Percentiles rank a stretch among this genome's conserved stretches.
These are phyloP conservation scores for Aphaenogaster floridana DNA, from an alignment of 1,140 invertebrate species.

Conservation along the genomic window DNA sequence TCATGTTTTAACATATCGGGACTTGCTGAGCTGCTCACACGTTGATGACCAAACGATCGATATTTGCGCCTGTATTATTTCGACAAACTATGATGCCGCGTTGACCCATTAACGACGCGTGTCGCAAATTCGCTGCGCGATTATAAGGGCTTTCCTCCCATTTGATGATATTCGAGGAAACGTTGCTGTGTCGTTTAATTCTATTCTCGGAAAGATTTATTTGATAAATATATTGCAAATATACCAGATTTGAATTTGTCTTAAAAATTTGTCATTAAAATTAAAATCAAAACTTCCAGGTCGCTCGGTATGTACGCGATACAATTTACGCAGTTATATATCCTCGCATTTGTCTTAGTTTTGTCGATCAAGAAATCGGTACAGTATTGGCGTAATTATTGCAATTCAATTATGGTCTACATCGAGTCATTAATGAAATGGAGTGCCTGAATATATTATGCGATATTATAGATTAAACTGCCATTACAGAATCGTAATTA, in stretches of 20 bases:
- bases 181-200: conserved; percentile 4
- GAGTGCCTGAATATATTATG: conserved; percentile 34
- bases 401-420: conserved; percentile 29
- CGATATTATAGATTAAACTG: conserved; percentile 54
- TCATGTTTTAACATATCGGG: conserved; percentile 19
- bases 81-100: neutral
- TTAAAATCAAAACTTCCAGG: neutral
- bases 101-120: conserved; percentile 9
- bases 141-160: neutral
- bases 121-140: neutral
- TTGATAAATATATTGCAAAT: neutral
- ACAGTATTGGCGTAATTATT: conserved; percentile 14
- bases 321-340: neutral
- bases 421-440: conserved; percentile 49
- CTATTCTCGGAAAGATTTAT: neutral
- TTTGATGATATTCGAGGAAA: neutral
- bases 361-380: conserved; percentile 10
- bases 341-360: neutral
- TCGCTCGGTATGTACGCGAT: too few relatives aligned
- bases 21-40: neutral
- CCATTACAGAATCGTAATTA: conserved; percentile 31
- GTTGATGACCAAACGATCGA: conserved; percentile 1
- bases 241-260: neutral
- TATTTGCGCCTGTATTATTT: conserved; percentile 46
- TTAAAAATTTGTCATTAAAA: neutral